These are phyloP conservation scores for Silurus aristotelis DNA, from an alignment of 2,797 vertebrate genomes.

Conservation along the genomic window DNA sequence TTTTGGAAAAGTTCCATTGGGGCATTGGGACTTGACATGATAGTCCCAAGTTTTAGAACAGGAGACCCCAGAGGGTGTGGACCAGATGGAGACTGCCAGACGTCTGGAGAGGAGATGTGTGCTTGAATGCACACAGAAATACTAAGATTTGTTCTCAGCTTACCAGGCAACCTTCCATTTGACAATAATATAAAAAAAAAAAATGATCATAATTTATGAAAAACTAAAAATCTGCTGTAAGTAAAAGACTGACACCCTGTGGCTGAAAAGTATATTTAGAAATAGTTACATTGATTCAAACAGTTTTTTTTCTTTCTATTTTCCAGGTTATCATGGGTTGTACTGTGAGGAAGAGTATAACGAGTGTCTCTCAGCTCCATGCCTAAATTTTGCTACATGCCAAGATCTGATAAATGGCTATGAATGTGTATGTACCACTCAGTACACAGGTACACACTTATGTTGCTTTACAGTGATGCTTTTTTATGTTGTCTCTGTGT, in stretches of 20 bases:
- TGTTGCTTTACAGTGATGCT: background rate
- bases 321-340: slow-evolving; percentile 91
- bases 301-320: background rate
- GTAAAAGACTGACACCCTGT: slow-evolving; percentile 5
- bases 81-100: background rate
- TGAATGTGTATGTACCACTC: slow-evolving; percentile 87
- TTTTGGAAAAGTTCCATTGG: background rate
- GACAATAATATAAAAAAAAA: background rate
- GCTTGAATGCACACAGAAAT: too few species aligned
- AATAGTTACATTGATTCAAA: background rate
- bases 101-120: background rate
- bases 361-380: slow-evolving; percentile 92
- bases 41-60: background rate
- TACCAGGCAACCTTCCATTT: background rate
- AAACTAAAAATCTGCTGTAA: background rate
- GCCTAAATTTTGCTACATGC: slow-evolving; percentile 93
- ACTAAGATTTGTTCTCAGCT: background rate
- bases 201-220: background rate
- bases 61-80: background rate
- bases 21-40: background rate
- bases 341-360: slow-evolving; percentile 98
- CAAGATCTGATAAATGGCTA: slow-evolving; percentile 89
- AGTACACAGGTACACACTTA: slow-evolving; percentile 83
- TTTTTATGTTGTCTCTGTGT: background rate
- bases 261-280: background rate